Percentiles rank a stretch among this genome's conserved stretches.
Conservation (phyloP, 2,888 invertebrate genomes). For the Clepsis dumicolana region DNA sequence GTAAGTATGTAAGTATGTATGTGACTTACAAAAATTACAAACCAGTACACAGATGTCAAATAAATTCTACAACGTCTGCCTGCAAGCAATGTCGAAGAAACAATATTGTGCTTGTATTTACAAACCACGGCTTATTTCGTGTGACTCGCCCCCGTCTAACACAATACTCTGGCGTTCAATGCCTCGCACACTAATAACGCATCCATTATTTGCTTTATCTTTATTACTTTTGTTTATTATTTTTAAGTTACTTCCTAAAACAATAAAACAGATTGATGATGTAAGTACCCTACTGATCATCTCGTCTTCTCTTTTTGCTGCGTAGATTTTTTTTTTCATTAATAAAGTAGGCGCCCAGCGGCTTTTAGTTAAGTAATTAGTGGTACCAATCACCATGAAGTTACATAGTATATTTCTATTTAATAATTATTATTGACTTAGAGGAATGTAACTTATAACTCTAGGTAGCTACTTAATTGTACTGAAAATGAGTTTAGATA, state of each 20-base stretch:
- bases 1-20: too few relatives aligned
- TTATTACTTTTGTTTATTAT: constrained; percentile 2
- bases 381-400: too few relatives aligned
- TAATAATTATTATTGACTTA: too few relatives aligned
- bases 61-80: constrained; percentile 46
- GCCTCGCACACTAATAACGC: constrained; percentile 42
- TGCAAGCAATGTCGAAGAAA: constrained; percentile 57
- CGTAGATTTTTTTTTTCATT: too few relatives aligned
- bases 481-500: not conserved
- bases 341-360: not conserved
- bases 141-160: constrained; percentile 52
- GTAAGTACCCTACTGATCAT: too few relatives aligned
- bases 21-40: too few relatives aligned
- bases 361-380: too few relatives aligned
- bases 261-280: not conserved
- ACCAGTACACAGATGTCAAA: too few relatives aligned
- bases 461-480: too few relatives aligned
- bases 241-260: not conserved
- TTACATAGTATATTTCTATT: too few relatives aligned
- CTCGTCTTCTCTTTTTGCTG: too few relatives aligned
- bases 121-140: constrained; percentile 60
- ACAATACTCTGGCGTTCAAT: constrained; percentile 56
- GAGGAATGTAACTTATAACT: too few relatives aligned
- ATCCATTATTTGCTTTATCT: constrained; percentile 26
- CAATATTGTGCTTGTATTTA: constrained; percentile 65